Conservation (phyloP, 2,888 invertebrate genomes). For the Petrophora chlorosata region DNA sequence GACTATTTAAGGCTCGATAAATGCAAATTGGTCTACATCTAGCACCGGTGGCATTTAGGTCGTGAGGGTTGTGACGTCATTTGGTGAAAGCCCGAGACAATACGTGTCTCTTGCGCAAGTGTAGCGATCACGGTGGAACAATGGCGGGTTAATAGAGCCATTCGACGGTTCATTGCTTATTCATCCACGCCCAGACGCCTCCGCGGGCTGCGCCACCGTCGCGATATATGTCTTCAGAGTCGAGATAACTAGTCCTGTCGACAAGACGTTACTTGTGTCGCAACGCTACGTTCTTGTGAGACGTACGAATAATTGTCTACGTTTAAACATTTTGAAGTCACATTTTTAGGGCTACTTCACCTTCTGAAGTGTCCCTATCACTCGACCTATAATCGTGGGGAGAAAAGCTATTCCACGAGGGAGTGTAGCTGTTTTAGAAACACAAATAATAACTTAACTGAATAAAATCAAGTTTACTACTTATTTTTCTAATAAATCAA, state of each 20-base stretch:
- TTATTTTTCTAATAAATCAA: conserved; percentile 2
- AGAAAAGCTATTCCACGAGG: too few species aligned
- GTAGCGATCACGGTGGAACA: conserved; percentile 71
- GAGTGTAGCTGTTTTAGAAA: too few species aligned
- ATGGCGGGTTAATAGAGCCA: conserved; percentile 81
- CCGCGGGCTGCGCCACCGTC: conserved; percentile 51
- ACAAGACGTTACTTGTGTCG: conserved; percentile 22
- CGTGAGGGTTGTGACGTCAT: conserved; percentile 69
- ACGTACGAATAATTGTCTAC: too few species aligned
- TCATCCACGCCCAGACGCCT: conserved; percentile 82
- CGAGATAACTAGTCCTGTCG: conserved; percentile 43
- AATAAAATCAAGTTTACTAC: too few species aligned
- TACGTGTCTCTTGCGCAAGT: conserved; percentile 79
- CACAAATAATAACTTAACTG: too few species aligned
- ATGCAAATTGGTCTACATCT: conserved; percentile 72
- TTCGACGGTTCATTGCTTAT: conserved; percentile 82
- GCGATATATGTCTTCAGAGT: conserved; percentile 66
- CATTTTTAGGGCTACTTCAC: too few species aligned
- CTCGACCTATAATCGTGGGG: too few species aligned
- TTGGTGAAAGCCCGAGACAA: conserved; percentile 77
- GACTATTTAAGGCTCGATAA: conserved; percentile 58
- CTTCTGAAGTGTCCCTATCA: too few species aligned
- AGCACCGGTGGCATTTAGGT: conserved; percentile 70
- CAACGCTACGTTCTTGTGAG: too few species aligned
- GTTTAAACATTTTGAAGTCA: too few species aligned